Conservation (phyloP, 1,140 invertebrate species). For the Monomorium pharaonis region DNA sequence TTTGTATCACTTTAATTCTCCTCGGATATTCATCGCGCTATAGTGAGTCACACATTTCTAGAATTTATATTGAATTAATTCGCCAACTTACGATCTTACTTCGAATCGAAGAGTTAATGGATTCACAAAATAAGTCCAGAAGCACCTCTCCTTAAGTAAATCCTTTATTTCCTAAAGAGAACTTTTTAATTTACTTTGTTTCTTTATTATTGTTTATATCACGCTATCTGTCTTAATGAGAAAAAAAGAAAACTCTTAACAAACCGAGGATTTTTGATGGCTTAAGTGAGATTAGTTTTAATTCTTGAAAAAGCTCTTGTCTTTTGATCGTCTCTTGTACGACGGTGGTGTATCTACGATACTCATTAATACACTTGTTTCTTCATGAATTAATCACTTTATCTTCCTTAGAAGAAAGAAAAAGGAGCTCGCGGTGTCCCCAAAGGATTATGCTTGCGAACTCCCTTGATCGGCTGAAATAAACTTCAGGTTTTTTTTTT, state of each 20-base stretch:
- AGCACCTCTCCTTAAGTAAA: not conserved
- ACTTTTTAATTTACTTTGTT: constrained; percentile 9
- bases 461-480: not conserved
- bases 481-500: not conserved
- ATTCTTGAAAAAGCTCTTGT: not conserved
- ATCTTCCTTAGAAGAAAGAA: not conserved
- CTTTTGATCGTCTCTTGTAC: not conserved
- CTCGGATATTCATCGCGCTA: not conserved
- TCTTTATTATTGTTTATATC: not conserved
- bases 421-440: not conserved
- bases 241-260: not conserved
- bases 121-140: not conserved
- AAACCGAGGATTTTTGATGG: not conserved
- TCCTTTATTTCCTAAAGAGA: not conserved
- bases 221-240: not conserved
- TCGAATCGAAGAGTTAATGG: too few species aligned
- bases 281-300: constrained; percentile 22
- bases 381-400: not conserved
- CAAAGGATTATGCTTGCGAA: not conserved
- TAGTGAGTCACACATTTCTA: not conserved
- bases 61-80: not conserved
- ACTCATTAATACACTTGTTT: constrained; percentile 10
- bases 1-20: not conserved
- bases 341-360: not conserved
- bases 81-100: not conserved